Conservation (phyloP, 2,888 invertebrate genomes). For the Epinotia nisella region DNA sequence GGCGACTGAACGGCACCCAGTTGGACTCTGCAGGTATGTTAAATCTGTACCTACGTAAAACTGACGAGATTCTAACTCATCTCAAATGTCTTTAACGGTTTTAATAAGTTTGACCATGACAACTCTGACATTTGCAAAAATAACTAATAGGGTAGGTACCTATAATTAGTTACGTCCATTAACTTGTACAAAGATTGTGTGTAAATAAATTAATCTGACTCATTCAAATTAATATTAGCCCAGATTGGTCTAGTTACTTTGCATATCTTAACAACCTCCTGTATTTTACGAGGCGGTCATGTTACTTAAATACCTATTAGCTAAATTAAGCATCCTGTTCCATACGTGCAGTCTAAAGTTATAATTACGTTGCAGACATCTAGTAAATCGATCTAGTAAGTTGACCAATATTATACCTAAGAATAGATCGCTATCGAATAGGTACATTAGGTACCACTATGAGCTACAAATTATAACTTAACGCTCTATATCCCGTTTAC, state of each 20-base stretch:
- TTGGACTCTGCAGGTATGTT: too few relatives aligned
- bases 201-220: slow-evolving; percentile 1
- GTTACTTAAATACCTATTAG: slow-evolving; percentile 41
- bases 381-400: slow-evolving; percentile 31
- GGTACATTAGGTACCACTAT: slow-evolving; percentile 43
- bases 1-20: too few relatives aligned
- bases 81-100: neutral
- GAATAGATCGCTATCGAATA: too few relatives aligned
- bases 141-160: neutral
- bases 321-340: slow-evolving; percentile 46
- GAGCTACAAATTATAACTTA: slow-evolving; percentile 51
- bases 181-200: neutral
- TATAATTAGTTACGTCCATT: neutral
- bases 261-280: slow-evolving; percentile 22
- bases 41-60: neutral
- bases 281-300: slow-evolving; percentile 37
- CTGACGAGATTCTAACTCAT: neutral
- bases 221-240: slow-evolving; percentile 9
- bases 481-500: too few relatives aligned
- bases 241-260: slow-evolving; percentile 3
- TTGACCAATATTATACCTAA: slow-evolving; percentile 10
- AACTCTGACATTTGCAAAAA: too few relatives aligned
- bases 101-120: too few relatives aligned
- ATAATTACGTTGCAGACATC: slow-evolving; percentile 32
- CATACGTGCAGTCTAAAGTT: neutral